phyloP scores from a whole-genome alignment of 2,888 invertebrate species.

The Cylindroiulus punctatus region DNA sequence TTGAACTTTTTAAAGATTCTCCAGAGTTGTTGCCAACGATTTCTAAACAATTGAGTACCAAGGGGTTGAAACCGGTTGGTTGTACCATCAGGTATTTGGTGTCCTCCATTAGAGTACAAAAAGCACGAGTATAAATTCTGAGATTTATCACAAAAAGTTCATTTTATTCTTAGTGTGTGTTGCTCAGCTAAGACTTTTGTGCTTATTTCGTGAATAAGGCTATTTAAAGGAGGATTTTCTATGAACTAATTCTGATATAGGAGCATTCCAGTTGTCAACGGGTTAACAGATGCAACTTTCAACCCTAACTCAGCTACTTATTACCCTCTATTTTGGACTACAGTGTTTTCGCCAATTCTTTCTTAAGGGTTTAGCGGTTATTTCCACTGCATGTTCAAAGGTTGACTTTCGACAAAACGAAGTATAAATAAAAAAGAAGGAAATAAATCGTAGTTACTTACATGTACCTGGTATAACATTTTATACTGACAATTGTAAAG shows the following conservation, averaged over 20 bases:
- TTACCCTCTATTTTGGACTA: background rate
- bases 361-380: background rate
- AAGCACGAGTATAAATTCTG: slow-evolving; percentile 11
- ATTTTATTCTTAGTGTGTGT: background rate
- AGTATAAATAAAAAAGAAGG: background rate
- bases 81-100: background rate
- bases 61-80: background rate
- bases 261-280: slow-evolving; percentile 37
- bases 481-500: too few species aligned
- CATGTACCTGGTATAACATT: too few species aligned
- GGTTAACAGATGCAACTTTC: background rate
- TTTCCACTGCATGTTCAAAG: background rate
- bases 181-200: background rate
- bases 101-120: background rate
- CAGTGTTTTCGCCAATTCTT: background rate
- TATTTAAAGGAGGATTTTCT: background rate
- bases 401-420: too few species aligned
- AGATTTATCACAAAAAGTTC: background rate
- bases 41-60: background rate
- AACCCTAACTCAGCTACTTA: background rate
- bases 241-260: slow-evolving; percentile 20
- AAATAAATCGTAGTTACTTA: too few species aligned
- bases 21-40: background rate
- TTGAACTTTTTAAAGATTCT: background rate
- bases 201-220: background rate